A percentile compares a stretch with the other conserved stretches of the same genome.
Conservation (phyloP, 2,888 invertebrate genomes). For the Helleia helle region DNA sequence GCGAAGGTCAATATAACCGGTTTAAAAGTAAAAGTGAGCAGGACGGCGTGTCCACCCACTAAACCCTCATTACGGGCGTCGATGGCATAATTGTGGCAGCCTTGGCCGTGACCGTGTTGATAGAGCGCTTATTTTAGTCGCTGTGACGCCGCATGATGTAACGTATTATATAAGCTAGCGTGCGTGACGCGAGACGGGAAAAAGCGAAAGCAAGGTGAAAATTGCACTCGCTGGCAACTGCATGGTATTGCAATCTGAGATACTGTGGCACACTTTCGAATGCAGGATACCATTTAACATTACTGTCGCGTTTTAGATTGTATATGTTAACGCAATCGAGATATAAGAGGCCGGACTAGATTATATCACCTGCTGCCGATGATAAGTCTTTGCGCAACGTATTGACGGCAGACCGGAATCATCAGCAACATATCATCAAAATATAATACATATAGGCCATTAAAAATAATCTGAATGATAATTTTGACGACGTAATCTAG, state of each 20-base stretch:
- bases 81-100: slow-evolving; percentile 57
- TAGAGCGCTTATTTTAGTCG: slow-evolving; percentile 68
- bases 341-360: too few relatives aligned
- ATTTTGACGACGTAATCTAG: too few relatives aligned
- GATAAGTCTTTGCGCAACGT: too few relatives aligned
- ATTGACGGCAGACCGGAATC: too few relatives aligned
- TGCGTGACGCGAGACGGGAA: slow-evolving; percentile 37
- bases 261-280: slow-evolving; percentile 5
- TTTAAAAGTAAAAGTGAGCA: slow-evolving; percentile 68
- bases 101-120: slow-evolving; percentile 70
- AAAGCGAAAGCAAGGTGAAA: slow-evolving; percentile 65
- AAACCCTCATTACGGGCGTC: slow-evolving; percentile 65
- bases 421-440: too few relatives aligned
- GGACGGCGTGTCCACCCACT: slow-evolving; percentile 61
- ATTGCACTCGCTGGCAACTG: slow-evolving; percentile 36
- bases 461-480: too few relatives aligned
- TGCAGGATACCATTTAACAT: not conserved
- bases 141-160: slow-evolving; percentile 65
- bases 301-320: not conserved
- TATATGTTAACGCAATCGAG: too few relatives aligned
- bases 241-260: slow-evolving; percentile 15
- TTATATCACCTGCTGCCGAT: too few relatives aligned
- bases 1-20: slow-evolving; percentile 55
- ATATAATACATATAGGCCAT: too few relatives aligned
- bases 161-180: slow-evolving; percentile 56